Percentiles rank a stretch among this genome's conserved stretches.
phyloP scores from a whole-genome alignment of 2,888 invertebrate species.

The Acrocera orbiculus region DNA sequence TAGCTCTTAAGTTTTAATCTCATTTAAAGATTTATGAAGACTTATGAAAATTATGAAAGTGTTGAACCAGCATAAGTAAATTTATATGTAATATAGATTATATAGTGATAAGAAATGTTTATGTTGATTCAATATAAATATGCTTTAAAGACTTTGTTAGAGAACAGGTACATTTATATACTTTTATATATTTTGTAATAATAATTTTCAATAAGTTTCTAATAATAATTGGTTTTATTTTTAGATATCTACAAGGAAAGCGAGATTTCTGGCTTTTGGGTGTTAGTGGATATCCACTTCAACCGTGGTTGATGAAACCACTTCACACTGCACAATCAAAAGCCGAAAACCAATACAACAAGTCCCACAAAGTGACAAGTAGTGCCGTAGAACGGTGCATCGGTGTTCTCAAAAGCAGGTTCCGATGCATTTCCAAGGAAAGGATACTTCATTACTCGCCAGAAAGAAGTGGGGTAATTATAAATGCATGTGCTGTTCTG shows the following conservation, averaged over 20 bases:
- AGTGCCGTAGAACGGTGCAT: not conserved
- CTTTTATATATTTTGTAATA: too few species aligned
- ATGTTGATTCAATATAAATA: too few species aligned
- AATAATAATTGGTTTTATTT: too few species aligned
- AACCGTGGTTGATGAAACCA: conserved; percentile 4
- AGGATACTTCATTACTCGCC: not conserved
- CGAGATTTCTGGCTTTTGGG: conserved; percentile 8
- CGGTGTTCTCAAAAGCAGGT: conserved; percentile 1
- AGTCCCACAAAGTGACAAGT: not conserved
- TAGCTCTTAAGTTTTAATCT: too few species aligned
- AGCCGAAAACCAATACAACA: not conserved
- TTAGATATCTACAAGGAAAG: not conserved
- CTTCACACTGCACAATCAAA: not conserved
- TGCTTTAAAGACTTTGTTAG: not conserved
- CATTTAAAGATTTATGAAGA: too few species aligned
- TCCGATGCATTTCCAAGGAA: conserved; percentile 1
- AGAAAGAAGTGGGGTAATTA: not conserved
- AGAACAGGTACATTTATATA: not conserved
- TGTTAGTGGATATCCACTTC: conserved; percentile 8
- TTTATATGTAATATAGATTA: too few species aligned
- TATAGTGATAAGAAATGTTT: too few species aligned
- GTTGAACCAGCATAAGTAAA: too few species aligned
- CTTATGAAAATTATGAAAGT: too few species aligned
- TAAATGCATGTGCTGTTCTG: conserved; percentile 1
- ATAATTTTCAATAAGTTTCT: too few species aligned